phyloP scores from a whole-genome alignment of 1,140 invertebrate species.

The Papilio glaucus region DNA sequence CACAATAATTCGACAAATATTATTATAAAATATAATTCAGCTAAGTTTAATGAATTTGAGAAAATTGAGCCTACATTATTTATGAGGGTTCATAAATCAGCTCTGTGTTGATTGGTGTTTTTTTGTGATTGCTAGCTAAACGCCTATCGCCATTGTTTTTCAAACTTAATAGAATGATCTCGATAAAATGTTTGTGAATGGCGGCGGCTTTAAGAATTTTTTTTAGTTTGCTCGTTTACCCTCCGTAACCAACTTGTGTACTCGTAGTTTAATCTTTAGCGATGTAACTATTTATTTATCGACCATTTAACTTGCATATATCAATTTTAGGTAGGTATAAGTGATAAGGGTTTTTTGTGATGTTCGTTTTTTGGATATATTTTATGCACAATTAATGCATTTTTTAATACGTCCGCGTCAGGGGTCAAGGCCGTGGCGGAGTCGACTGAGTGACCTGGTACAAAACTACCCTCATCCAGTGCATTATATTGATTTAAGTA shows the following conservation, averaged over 20 bases:
- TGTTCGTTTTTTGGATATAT: conserved; percentile 63
- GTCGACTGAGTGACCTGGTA: conserved; percentile 74
- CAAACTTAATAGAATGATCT: conserved; percentile 37
- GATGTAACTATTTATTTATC: conserved; percentile 70
- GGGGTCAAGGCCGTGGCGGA: conserved; percentile 45
- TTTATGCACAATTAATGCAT: conserved; percentile 77
- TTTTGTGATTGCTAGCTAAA: too few relatives aligned
- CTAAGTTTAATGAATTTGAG: too few relatives aligned
- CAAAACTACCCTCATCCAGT: conserved; percentile 75
- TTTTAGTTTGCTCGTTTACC: conserved; percentile 59
- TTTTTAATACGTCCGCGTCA: conserved; percentile 66
- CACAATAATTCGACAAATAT: too few relatives aligned
- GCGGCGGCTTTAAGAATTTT: conserved; percentile 47
- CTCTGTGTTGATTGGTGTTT: too few relatives aligned
- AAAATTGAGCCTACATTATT: too few relatives aligned
- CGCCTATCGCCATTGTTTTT: conserved; percentile 24
- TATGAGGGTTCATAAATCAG: too few relatives aligned
- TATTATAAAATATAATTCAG: too few relatives aligned
- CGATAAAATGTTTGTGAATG: conserved; percentile 41
- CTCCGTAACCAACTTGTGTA: conserved; percentile 63
- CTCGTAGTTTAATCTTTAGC: conserved; percentile 47
- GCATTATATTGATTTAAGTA: conserved; percentile 74
- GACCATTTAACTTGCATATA: conserved; percentile 52
- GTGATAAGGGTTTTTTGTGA: conserved; percentile 61
- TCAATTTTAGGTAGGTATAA: conserved; percentile 49